These are phyloP conservation scores for Xenopus laevis DNA, from an alignment of 2,113 vertebrate species.

Conservation along the genomic window DNA sequence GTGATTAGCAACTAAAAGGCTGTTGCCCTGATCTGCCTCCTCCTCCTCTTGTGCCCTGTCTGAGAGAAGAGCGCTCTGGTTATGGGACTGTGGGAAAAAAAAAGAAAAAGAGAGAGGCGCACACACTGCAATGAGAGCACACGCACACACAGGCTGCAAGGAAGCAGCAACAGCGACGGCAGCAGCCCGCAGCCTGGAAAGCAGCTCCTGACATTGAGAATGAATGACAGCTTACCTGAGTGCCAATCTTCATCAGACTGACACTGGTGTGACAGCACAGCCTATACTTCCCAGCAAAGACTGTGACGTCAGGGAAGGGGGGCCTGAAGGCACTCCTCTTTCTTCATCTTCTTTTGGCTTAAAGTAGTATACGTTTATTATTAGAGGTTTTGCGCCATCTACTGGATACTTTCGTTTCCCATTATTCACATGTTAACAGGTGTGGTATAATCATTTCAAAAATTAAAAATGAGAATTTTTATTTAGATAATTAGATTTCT, in stretches of 20 bases:
- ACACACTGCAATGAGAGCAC: constrained; percentile 4
- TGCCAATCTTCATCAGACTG: constrained; percentile 99
- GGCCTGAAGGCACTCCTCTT: constrained; percentile 57
- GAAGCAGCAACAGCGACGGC: constrained; percentile 55
- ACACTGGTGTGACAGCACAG: constrained; percentile 95
- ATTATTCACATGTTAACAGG: background rate
- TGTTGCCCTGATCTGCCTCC: constrained; percentile 27
- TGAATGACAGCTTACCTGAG: constrained; percentile 99
- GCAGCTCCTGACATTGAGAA: constrained; percentile 78
- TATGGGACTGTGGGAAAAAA: constrained; percentile 76
- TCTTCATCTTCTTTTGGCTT: constrained; percentile 43
- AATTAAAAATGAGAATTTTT: too few species aligned
- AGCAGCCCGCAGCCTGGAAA: constrained; percentile 46
- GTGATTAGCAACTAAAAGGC: constrained; percentile 20
- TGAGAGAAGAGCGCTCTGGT: constrained; percentile 88
- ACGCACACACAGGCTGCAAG: constrained; percentile 17
- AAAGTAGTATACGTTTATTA: constrained; percentile 5
- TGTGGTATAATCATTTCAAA: background rate
- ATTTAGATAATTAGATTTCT: too few species aligned
- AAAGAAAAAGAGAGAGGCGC: background rate
- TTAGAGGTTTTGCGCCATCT: constrained; percentile 27
- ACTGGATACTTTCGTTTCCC: background rate
- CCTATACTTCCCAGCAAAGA: constrained; percentile 76
- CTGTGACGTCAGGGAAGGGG: constrained; percentile 57
- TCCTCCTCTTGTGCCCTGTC: constrained; percentile 67